Conservation (phyloP, 1,140 invertebrate species). For the Arctopsyche grandis region DNA sequence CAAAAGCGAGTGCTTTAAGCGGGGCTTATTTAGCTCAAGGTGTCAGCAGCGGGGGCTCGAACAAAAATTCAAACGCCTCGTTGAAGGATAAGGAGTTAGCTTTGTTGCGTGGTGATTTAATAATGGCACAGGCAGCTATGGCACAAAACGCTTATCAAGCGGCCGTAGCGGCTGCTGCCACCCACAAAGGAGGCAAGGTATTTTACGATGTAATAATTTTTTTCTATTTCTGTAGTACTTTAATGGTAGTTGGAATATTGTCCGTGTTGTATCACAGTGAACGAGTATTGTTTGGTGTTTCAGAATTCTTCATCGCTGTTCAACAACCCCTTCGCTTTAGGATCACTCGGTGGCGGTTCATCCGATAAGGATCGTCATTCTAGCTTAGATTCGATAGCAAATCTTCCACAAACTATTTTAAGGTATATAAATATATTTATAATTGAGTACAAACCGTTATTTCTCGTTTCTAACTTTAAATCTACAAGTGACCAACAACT, state of each 20-base stretch:
- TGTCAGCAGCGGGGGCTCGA: neutral
- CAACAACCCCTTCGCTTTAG: constrained; percentile 61
- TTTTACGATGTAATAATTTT: neutral
- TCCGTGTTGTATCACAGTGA: neutral
- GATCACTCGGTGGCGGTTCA: constrained; percentile 50
- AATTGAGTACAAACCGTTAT: too few relatives aligned
- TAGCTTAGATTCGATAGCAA: constrained; percentile 63
- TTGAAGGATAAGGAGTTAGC: constrained; percentile 60
- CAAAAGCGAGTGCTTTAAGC: constrained; percentile 51
- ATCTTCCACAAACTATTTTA: constrained; percentile 64
- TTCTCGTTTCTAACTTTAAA: too few relatives aligned
- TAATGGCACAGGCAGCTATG: constrained; percentile 62
- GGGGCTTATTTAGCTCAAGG: constrained; percentile 51
- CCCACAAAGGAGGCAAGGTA: constrained; percentile 47
- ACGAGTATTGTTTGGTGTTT: neutral
- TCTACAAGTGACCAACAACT: too few relatives aligned
- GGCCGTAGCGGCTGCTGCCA: constrained; percentile 57
- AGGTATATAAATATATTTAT: constrained; percentile 58
- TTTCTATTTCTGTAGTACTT: neutral
- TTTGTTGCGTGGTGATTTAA: constrained; percentile 61
- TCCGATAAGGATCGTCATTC: constrained; percentile 62
- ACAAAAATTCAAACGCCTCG: neutral
- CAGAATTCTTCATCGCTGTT: constrained; percentile 57
- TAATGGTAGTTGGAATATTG: neutral
- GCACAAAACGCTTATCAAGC: constrained; percentile 64